phyloP scores from a whole-genome alignment of 2,797 vertebrate genomes.

The Thalassophryne amazonica region DNA sequence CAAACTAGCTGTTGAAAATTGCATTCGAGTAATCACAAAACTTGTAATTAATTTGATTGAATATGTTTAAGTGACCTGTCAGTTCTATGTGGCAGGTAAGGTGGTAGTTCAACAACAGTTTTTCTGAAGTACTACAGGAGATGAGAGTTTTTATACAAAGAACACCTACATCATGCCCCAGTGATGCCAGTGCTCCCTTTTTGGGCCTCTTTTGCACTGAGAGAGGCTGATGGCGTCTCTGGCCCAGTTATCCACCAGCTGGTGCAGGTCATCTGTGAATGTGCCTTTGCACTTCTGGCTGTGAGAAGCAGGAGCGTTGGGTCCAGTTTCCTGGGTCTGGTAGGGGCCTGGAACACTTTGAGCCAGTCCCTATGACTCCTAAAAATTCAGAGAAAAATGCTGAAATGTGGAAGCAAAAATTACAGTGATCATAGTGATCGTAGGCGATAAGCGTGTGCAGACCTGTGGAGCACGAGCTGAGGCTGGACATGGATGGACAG shows the following conservation, averaged over 20 bases:
- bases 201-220: conserved; percentile 87
- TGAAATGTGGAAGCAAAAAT: conserved; percentile 2
- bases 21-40: too few relatives aligned
- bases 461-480: conserved; percentile 57
- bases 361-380: conserved; percentile 83
- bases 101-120: not conserved
- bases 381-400: not conserved
- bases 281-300: conserved; percentile 87
- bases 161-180: conserved; percentile 63
- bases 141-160: not conserved
- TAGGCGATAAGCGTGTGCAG: not conserved
- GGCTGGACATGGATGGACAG: conserved; percentile 67
- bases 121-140: not conserved
- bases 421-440: too few relatives aligned
- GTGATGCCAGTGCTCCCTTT: conserved; percentile 60
- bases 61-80: too few relatives aligned
- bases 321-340: conserved; percentile 64
- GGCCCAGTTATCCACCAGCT: conserved; percentile 95
- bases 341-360: conserved; percentile 72
- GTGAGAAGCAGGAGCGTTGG: conserved; percentile 65
- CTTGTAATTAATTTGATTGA: too few relatives aligned
- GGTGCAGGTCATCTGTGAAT: conserved; percentile 94
- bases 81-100: too few relatives aligned
- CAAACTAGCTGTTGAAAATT: too few relatives aligned
- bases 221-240: conserved; percentile 91